These are phyloP conservation scores for Hermodice carunculata DNA, from an alignment of 2,888 invertebrate genomes.

Conservation along the genomic window DNA sequence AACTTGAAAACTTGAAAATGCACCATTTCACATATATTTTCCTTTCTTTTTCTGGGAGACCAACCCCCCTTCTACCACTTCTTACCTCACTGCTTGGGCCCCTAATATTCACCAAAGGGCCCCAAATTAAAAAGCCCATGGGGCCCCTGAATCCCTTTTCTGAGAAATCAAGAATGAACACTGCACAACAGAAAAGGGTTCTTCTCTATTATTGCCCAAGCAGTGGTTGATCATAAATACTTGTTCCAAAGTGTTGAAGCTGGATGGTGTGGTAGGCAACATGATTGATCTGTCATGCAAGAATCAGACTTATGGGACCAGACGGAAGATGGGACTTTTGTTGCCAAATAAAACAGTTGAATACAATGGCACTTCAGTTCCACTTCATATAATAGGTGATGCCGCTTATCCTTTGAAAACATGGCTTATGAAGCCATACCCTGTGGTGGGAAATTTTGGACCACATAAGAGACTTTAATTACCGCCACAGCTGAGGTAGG, in stretches of 20 bases:
- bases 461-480: background rate
- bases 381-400: background rate
- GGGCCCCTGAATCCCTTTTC: too few relatives aligned
- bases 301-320: background rate
- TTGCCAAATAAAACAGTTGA: background rate
- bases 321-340: background rate
- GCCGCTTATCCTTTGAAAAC: background rate
- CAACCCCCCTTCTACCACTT: too few relatives aligned
- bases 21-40: too few relatives aligned
- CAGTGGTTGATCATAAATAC: background rate
- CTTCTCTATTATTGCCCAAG: background rate
- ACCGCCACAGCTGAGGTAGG: background rate
- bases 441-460: background rate
- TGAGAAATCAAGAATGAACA: too few relatives aligned
- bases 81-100: too few relatives aligned
- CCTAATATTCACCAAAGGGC: too few relatives aligned
- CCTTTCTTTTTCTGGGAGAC: too few relatives aligned
- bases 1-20: too few relatives aligned
- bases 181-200: conserved; percentile 6
- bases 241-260: background rate
- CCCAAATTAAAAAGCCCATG: too few relatives aligned
- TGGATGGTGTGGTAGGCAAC: background rate
- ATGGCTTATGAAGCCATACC: background rate
- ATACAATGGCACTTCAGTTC: background rate
- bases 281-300: background rate